Evolutionary conservation across 2,888 invertebrate genomes (phyloP), one percentile per base, ranked within the genome.

Genomic region (Protophormia terraenovae): DNA sequence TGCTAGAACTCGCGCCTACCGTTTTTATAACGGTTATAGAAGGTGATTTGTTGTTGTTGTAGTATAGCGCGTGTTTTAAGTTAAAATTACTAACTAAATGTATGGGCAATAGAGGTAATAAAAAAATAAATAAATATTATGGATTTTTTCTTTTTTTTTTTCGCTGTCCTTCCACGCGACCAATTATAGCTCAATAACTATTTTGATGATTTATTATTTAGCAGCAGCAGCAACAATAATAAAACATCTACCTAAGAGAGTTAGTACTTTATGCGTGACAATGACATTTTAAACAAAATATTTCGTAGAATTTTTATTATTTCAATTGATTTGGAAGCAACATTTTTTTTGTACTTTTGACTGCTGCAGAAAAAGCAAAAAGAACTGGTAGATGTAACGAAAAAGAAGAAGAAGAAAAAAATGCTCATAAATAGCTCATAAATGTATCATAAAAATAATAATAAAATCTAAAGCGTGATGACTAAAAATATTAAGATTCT

Each of bases 1-100:
- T 76, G 62, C 67, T 5, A 83, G n/a, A 67, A 69, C 53, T 86
- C 83, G 86, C 76, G 86, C 83, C 86, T 86, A 77, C 86, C 86
- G 83, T 80, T 86, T 83, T 86, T 80, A 83, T 77, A 76, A 47
- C 71, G 14, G 41, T 14, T 41, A 66, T 71, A 19, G 67, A 66
- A 71, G 45, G 62, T 71, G 12, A 45, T 64, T 45, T 1, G 53
- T 66, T 27, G 2, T 27, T 45, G 8, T 66, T 47, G 41, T 27
- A 10, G 32, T 35, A 4, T 12, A 6, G 19, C 14, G 14, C 2
- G 5, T 32, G 27, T 16, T 47, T 58, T 19, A 47, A 35, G 8
- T 58, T 29, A 58, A 67, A 72, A 55, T 69, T 64, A 55, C 80
- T 50, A 6, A 35, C 35, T 35, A 35, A 35, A 6, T 4, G 5